These are phyloP conservation scores for Drosophila pseudoobscura DNA, from an alignment of 1,140 invertebrate species.

Conservation along the genomic window DNA sequence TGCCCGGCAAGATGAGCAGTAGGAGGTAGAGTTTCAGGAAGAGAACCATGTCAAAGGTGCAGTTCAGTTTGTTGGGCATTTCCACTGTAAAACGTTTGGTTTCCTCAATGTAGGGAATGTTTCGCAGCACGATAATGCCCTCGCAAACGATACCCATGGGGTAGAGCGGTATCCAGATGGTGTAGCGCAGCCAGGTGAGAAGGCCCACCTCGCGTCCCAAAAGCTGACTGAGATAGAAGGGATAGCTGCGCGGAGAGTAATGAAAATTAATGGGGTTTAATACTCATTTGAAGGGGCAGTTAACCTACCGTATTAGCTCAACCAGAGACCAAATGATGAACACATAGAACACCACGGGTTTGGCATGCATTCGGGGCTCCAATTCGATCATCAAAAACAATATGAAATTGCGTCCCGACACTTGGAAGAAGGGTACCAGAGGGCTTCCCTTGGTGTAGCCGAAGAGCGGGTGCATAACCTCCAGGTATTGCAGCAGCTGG, in stretches of 20 bases:
- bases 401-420: constrained; percentile 90
- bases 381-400: constrained; percentile 93
- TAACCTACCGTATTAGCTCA: constrained; percentile 90
- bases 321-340: constrained; percentile 92
- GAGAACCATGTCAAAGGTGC: constrained; percentile 93
- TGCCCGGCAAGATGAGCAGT: constrained; percentile 89
- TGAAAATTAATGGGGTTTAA: not conserved
- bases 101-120: constrained; percentile 95
- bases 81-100: constrained; percentile 90
- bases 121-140: constrained; percentile 90
- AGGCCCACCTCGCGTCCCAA: constrained; percentile 89
- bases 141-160: constrained; percentile 95
- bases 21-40: constrained; percentile 91
- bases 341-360: constrained; percentile 94
- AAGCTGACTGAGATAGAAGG: constrained; percentile 93
- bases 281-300: not conserved
- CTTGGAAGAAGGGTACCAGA: constrained; percentile 88
- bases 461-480: constrained; percentile 95
- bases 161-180: constrained; percentile 96
- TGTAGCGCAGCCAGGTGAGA: constrained; percentile 96
- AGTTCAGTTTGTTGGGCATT: constrained; percentile 93
- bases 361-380: constrained; percentile 93
- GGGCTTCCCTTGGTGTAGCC: constrained; percentile 92
- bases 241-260: constrained; percentile 86
- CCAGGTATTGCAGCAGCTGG: constrained; percentile 92